These are phyloP conservation scores for Psittacula echo DNA, from an alignment of 2,797 vertebrate species.

Conservation along the genomic window DNA sequence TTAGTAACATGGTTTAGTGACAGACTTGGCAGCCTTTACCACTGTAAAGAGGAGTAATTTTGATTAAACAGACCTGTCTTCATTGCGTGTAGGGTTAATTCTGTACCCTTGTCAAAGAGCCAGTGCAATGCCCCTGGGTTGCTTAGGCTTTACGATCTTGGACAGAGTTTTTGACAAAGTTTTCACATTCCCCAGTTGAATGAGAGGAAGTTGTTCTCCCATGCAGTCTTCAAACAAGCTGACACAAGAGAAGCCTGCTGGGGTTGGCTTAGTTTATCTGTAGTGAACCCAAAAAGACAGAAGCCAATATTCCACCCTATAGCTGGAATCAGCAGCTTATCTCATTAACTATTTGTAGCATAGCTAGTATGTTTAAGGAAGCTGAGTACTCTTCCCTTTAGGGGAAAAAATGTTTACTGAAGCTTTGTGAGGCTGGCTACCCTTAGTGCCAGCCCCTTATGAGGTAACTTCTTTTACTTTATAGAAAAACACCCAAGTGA, in stretches of 20 bases:
- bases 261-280: neutral
- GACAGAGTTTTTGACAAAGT: neutral
- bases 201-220: neutral
- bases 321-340: constrained; percentile 8
- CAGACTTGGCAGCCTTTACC: neutral
- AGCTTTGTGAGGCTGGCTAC: neutral
- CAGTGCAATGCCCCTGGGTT: neutral
- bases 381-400: neutral
- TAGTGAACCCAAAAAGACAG: neutral
- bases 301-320: constrained; percentile 5
- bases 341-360: constrained; percentile 9
- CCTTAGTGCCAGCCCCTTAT: neutral
- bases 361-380: neutral
- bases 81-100: neutral
- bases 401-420: neutral
- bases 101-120: neutral
- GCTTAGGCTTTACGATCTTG: neutral
- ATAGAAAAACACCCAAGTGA: neutral
- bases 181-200: neutral
- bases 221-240: constrained; percentile 34
- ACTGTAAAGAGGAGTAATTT: neutral
- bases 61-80: neutral
- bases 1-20: neutral
- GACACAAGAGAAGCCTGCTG: constrained; percentile 36
- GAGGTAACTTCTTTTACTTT: neutral